Evolutionary conservation across 2,888 invertebrate genomes (phyloP).

Genomic region (Drosophila formosana): DNA sequence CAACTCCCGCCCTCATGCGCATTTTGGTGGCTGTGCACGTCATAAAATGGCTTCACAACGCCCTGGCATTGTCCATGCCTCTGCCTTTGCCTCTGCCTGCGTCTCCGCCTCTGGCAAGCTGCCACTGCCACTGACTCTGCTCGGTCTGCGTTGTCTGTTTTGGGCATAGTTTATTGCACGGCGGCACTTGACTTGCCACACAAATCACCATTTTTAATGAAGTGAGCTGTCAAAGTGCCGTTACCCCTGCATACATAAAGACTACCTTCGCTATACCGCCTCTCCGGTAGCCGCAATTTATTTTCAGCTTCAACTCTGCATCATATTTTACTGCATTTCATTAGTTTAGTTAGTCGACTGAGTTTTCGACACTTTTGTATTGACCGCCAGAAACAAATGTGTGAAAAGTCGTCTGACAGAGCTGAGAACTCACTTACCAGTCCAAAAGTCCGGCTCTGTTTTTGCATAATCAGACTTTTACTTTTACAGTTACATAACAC

Average conservation of each 20-base stretch:
- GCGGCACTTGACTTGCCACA: constrained; percentile 48
- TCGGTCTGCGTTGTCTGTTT: constrained; percentile 17
- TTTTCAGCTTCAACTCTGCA: neutral
- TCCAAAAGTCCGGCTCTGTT: no score
- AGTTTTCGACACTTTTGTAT: constrained; percentile 24
- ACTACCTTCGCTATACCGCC: neutral
- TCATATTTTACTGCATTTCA: constrained; percentile 37
- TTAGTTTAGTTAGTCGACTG: constrained; percentile 16
- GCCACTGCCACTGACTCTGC: constrained; percentile 12
- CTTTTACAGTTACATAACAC: no score
- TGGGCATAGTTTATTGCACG: constrained; percentile 39
- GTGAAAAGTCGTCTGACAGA: neutral
- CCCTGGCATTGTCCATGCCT: neutral
- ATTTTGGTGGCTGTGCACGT: constrained; percentile 17
- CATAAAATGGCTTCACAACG: constrained; percentile 60
- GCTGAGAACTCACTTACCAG: neutral
- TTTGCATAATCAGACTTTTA: neutral
- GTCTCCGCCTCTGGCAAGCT: constrained; percentile 7
- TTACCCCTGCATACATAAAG: constrained; percentile 2
- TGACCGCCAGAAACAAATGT: neutral
- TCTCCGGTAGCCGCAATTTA: constrained; percentile 34
- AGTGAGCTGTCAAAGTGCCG: constrained; percentile 59
- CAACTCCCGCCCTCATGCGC: constrained; percentile 6
- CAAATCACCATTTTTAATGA: constrained; percentile 70
- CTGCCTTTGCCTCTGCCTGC: neutral